Evolutionary conservation across 2,797 vertebrate genomes (phyloP).

Genomic region (Chiroxiphia lanceolata): DNA sequence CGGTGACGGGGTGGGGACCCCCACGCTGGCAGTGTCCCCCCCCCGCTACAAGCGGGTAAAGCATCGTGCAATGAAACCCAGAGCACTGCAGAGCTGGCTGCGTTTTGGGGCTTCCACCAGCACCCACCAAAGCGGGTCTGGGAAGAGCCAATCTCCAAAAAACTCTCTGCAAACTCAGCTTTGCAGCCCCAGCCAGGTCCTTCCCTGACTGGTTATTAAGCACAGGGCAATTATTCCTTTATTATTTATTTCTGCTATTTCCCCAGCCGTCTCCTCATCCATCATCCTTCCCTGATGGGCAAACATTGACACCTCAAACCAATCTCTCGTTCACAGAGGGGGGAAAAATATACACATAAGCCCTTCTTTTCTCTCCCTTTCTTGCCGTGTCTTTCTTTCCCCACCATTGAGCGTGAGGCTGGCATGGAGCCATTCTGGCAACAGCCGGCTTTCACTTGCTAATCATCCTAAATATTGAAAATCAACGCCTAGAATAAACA

Average conservation of each 20-base stretch:
- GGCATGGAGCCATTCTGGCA: constrained; percentile 66
- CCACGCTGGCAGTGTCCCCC: accelerated
- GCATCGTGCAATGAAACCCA: accelerated
- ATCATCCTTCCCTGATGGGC: constrained; percentile 43
- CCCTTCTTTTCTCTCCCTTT: constrained; percentile 63
- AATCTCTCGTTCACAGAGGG: constrained; percentile 44
- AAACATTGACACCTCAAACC: constrained; percentile 64
- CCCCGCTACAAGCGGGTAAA: accelerated
- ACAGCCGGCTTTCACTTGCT: constrained; percentile 79
- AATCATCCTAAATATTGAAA: constrained; percentile 83
- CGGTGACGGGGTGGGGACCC: neutral
- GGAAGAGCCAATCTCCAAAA: neutral
- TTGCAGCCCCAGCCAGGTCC: neutral
- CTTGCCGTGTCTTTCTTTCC: constrained; percentile 57
- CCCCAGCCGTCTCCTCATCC: neutral
- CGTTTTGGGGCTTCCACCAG: neutral
- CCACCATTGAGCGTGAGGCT: constrained; percentile 55
- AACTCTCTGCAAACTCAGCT: neutral
- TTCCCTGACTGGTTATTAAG: neutral
- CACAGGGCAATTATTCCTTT: neutral
- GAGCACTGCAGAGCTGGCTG: accelerated
- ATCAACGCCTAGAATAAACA: constrained; percentile 72
- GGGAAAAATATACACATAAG: constrained; percentile 57
- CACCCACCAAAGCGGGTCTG: neutral
- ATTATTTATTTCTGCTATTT: constrained; percentile 50